A percentile compares a stretch with the other conserved stretches of the same genome.
Evolutionary conservation across 64 coral and sea anemone genomes (phyloP).

Genomic region (Montipora sp.): DNA sequence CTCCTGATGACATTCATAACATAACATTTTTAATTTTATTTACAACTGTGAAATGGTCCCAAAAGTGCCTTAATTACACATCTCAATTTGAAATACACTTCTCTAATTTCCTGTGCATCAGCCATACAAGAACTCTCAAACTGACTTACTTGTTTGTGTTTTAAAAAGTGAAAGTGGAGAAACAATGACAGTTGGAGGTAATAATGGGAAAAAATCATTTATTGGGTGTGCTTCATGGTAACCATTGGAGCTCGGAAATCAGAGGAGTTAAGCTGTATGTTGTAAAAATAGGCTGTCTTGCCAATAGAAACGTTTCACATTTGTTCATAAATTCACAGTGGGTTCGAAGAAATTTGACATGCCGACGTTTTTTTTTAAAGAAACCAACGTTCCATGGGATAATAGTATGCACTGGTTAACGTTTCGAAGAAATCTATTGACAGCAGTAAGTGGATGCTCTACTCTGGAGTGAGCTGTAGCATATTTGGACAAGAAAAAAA

Average conservation of each 20-base stretch:
- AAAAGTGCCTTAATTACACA: too few species aligned
- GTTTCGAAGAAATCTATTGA: not conserved
- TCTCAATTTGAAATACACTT: too few species aligned
- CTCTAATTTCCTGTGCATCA: too few species aligned
- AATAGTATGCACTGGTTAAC: not conserved
- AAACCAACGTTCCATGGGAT: not conserved
- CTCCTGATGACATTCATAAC: too few species aligned
- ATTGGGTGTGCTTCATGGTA: not conserved
- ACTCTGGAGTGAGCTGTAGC: not conserved
- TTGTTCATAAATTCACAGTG: not conserved
- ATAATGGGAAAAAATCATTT: not conserved
- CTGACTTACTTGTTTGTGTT: not conserved
- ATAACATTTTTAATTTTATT: too few species aligned
- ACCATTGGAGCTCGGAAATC: not conserved
- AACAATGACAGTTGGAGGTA: too few species aligned
- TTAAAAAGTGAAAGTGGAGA: not conserved
- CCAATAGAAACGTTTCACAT: not conserved
- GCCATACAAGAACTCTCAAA: not conserved
- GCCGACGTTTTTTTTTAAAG: not conserved
- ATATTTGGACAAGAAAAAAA: not conserved
- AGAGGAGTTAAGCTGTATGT: not conserved
- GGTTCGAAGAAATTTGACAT: not conserved
- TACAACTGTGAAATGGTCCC: too few species aligned
- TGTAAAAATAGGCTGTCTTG: not conserved
- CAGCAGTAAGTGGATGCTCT: not conserved